Evolutionary conservation across 2,797 vertebrate species (phyloP).

Genomic region (Cyprinella venusta): DNA sequence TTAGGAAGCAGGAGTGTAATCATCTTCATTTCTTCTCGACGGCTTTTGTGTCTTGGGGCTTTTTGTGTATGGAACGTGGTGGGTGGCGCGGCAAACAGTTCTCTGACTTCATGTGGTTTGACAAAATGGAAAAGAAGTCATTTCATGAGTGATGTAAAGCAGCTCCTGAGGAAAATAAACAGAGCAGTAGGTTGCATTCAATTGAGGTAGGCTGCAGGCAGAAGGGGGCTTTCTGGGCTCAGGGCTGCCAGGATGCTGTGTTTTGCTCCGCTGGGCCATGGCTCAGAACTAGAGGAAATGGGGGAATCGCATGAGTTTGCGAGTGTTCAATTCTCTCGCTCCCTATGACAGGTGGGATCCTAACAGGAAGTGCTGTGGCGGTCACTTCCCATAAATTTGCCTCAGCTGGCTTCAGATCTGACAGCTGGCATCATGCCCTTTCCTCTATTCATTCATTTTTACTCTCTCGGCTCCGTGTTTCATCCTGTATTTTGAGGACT

Average conservation of each 20-base stretch:
- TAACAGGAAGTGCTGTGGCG: slow-evolving; percentile 73
- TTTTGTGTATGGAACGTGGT: slow-evolving; percentile 31
- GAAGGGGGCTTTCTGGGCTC: slow-evolving; percentile 38
- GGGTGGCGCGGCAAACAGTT: slow-evolving; percentile 41
- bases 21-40: slow-evolving; percentile 19
- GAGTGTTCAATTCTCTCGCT: slow-evolving; percentile 45
- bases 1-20: slow-evolving; percentile 31
- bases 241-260: slow-evolving; percentile 56
- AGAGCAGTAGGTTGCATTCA: slow-evolving; percentile 18
- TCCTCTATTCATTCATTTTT: slow-evolving; percentile 66
- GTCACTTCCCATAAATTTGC: slow-evolving; percentile 79
- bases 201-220: slow-evolving; percentile 19
- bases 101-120: slow-evolving; percentile 21
- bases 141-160: slow-evolving; percentile 30
- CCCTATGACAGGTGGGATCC: slow-evolving; percentile 75
- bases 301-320: slow-evolving; percentile 59
- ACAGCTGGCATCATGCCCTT: slow-evolving; percentile 78
- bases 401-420: slow-evolving; percentile 74
- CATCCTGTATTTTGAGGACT: slow-evolving; percentile 31
- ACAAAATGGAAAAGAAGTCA: slow-evolving; percentile 30
- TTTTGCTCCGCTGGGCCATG: slow-evolving; percentile 61
- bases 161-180: slow-evolving; percentile 65
- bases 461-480: slow-evolving; percentile 65
- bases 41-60: slow-evolving; percentile 5
- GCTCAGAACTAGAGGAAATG: slow-evolving; percentile 64